Conservation (phyloP, 2,797 vertebrate genomes). For the Pyrocephalus nanus region DNA sequence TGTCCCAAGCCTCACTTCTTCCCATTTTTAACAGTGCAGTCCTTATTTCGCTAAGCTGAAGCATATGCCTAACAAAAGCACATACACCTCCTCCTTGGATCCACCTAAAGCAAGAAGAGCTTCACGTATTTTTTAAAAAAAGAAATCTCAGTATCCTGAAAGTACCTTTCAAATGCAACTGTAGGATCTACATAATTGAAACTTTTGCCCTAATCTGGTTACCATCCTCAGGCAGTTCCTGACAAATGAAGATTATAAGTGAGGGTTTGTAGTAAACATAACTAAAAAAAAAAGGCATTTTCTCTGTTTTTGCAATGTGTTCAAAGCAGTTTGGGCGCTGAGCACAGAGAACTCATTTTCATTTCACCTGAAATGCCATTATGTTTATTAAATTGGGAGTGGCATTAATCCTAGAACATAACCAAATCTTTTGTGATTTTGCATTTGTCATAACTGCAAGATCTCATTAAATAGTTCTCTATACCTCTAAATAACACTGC, state of each 20-base stretch:
- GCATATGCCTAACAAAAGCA: background rate
- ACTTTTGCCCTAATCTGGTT: background rate
- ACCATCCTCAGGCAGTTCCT: background rate
- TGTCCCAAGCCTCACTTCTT: background rate
- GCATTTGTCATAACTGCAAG: background rate
- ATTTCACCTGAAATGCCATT: constrained; percentile 30
- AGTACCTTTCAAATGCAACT: background rate
- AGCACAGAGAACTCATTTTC: background rate
- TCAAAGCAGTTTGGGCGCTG: background rate
- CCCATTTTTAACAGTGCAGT: background rate
- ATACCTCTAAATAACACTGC: background rate
- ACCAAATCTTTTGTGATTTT: background rate
- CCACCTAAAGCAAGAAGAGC: background rate
- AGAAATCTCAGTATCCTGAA: background rate
- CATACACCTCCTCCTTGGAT: rapidly evolving
- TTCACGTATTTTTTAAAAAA: background rate
- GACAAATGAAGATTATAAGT: background rate
- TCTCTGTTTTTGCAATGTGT: background rate
- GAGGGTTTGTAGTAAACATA: background rate
- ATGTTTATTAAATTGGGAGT: background rate
- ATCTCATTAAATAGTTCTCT: constrained; percentile 3
- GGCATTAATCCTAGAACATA: background rate
- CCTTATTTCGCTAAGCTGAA: background rate
- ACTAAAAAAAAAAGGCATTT: background rate
- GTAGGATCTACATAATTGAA: background rate